These are phyloP conservation scores for Iselma pallidipennis DNA, from an alignment of 2,888 invertebrate genomes.

Conservation along the genomic window DNA sequence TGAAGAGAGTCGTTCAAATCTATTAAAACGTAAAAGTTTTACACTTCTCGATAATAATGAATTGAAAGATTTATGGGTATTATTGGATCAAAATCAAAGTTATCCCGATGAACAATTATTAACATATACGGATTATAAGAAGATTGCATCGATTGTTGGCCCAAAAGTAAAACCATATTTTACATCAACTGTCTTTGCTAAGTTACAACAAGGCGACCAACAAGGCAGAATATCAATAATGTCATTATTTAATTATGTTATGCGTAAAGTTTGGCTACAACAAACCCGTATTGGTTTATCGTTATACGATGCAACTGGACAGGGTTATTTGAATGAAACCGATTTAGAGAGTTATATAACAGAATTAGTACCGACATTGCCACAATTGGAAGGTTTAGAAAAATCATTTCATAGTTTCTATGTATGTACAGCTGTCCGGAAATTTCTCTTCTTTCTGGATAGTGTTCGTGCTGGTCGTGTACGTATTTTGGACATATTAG, in stretches of 20 bases:
- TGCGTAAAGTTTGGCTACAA: slow-evolving; percentile 93
- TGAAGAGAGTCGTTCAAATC: slow-evolving; percentile 86
- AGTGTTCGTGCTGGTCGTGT: slow-evolving; percentile 86
- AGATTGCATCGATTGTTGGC: slow-evolving; percentile 75
- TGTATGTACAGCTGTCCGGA: slow-evolving; percentile 92
- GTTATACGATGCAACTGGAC: slow-evolving; percentile 90
- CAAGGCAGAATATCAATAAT: slow-evolving; percentile 86
- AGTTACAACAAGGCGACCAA: slow-evolving; percentile 82
- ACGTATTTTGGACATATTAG: slow-evolving; percentile 87
- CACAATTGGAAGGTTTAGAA: slow-evolving; percentile 87
- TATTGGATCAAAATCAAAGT: slow-evolving; percentile 81
- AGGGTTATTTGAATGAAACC: slow-evolving; percentile 63
- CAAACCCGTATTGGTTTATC: slow-evolving; percentile 94
- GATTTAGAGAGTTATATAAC: slow-evolving; percentile 94
- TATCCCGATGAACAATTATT: slow-evolving; percentile 81
- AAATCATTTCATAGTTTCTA: slow-evolving; percentile 95
- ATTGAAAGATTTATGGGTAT: slow-evolving; percentile 77
- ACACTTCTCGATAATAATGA: slow-evolving; percentile 87
- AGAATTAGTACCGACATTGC: slow-evolving; percentile 89
- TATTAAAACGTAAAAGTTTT: slow-evolving; percentile 82
- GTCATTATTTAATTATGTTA: slow-evolving; percentile 91
- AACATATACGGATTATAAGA: slow-evolving; percentile 82
- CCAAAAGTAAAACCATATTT: slow-evolving; percentile 67
- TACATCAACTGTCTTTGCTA: slow-evolving; percentile 84
- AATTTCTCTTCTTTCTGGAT: slow-evolving; percentile 95